Evolutionary conservation across 2,888 invertebrate species (phyloP), one percentile per base, ranked within the genome.

Genomic region (Malacosoma neustria): DNA sequence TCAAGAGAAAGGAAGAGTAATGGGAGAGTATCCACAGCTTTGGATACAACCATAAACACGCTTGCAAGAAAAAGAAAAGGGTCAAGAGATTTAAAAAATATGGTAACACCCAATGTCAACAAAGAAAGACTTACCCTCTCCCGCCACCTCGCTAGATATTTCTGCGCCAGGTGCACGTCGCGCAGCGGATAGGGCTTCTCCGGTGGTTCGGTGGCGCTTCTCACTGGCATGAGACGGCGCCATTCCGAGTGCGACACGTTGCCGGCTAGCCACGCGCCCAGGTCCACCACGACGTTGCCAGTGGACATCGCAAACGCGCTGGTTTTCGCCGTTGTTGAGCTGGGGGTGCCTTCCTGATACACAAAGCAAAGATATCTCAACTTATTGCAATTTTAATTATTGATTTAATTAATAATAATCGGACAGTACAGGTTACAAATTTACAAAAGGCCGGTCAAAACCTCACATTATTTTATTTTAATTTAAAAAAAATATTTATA

Each of bases 231-330:
- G 34, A 84, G 67, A 1, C 77, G 71, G 1, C 76, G 64, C 87
- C 86, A 85, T 42, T 74, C 68, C 15, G 57, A 45, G 55, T 72
- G 77, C 36, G 81, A 69, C 48, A 86, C 81, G 33, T 55, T 54
- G 9, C 86, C 85, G 12, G 74, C 74, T 39, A 87, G 55, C 86
- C 88, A 89, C 29, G 88, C 87, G 1, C 82, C 87, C 36, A 90
- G 68, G 41, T 88, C 84, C 13, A 90, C 73, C 14, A 84, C 82
- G 37, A 81, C 43, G 73, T 80, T 61, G 60, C 82, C 61, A 29
- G 73, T 39, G 38, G 72, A 33, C 33, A 64, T 38, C 37, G 74
- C 43, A 0, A 51, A 45, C 2, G 63, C 61, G 3, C 51, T 52
- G 46, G 71, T 63, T 1, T 72, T 46, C 0, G 72, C 35, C 1